Evolutionary conservation across 1,140 invertebrate species (phyloP).

Genomic region (Listronotus bonariensis): DNA sequence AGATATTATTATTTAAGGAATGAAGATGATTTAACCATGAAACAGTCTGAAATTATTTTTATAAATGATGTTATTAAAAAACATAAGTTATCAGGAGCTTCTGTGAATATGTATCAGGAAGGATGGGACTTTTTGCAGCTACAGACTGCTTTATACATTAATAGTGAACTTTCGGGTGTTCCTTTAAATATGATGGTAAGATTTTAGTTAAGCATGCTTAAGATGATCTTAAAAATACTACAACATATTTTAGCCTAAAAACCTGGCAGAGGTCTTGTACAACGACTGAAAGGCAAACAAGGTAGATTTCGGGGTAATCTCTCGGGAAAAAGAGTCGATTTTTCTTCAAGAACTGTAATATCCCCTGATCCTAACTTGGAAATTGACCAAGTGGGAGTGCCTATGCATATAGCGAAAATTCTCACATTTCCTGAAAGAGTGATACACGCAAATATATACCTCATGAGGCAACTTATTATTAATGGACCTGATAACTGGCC

Average conservation of each 20-base stretch:
- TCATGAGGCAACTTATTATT: conserved; percentile 82
- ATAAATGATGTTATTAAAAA: conserved; percentile 92
- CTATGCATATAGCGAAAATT: conserved; percentile 92
- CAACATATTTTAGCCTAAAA: conserved; percentile 76
- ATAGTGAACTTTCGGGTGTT: conserved; percentile 95
- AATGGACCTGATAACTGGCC: conserved; percentile 95
- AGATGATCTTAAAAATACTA: not conserved
- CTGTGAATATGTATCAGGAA: conserved; percentile 88
- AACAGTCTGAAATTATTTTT: conserved; percentile 93
- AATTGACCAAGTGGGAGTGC: conserved; percentile 98
- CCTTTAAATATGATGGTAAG: conserved; percentile 77
- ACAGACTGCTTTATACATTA: conserved; percentile 94
- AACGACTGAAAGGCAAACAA: conserved; percentile 96
- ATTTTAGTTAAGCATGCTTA: no score
- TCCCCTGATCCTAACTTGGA: conserved; percentile 98
- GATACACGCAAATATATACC: conserved; percentile 84
- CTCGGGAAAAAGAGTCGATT: conserved; percentile 98
- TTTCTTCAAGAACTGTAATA: conserved; percentile 97
- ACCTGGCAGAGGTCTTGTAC: conserved; percentile 85
- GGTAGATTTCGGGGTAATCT: conserved; percentile 98
- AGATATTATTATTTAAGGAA: conserved; percentile 64
- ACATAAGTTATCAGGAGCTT: conserved; percentile 81
- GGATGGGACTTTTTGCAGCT: conserved; percentile 97
- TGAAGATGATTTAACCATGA: conserved; percentile 98
- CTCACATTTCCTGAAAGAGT: conserved; percentile 96